phyloP scores from a whole-genome alignment of 2,888 invertebrate genomes.

The Chrysolina oricalcia region DNA sequence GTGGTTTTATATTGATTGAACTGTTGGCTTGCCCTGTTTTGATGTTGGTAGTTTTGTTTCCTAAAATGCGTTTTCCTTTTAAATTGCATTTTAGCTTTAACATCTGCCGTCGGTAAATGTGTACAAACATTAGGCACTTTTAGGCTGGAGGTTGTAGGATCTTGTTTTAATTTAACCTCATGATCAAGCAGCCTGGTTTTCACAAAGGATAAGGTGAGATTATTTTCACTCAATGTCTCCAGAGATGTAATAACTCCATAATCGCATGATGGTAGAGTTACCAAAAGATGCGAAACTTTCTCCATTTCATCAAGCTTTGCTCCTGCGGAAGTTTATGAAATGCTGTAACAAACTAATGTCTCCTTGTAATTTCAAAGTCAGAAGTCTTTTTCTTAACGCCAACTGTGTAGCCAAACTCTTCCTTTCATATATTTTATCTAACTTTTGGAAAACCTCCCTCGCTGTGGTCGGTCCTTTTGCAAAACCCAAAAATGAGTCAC shows the following conservation, averaged over 20 bases:
- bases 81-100: slow-evolving; percentile 12
- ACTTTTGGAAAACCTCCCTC: too few species aligned
- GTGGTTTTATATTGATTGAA: background rate
- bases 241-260: slow-evolving; percentile 58
- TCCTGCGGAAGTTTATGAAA: too few species aligned
- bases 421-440: too few species aligned
- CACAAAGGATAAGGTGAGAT: slow-evolving; percentile 64
- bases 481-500: too few species aligned
- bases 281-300: too few species aligned
- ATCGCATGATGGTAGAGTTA: too few species aligned
- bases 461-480: too few species aligned
- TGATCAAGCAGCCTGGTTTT: slow-evolving; percentile 59
- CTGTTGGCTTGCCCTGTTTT: slow-evolving; percentile 13
- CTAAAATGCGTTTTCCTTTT: slow-evolving; percentile 3
- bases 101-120: background rate
- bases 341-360: too few species aligned
- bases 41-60: slow-evolving; percentile 13
- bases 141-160: slow-evolving; percentile 24
- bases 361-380: too few species aligned
- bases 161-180: slow-evolving; percentile 48
- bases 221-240: slow-evolving; percentile 63
- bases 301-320: too few species aligned
- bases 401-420: too few species aligned
- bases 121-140: slow-evolving; percentile 15
- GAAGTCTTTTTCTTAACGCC: too few species aligned